Base-by-base conservation (phyloP, 2,113 vertebrate genomes). In the Prolemur simus region DNA sequence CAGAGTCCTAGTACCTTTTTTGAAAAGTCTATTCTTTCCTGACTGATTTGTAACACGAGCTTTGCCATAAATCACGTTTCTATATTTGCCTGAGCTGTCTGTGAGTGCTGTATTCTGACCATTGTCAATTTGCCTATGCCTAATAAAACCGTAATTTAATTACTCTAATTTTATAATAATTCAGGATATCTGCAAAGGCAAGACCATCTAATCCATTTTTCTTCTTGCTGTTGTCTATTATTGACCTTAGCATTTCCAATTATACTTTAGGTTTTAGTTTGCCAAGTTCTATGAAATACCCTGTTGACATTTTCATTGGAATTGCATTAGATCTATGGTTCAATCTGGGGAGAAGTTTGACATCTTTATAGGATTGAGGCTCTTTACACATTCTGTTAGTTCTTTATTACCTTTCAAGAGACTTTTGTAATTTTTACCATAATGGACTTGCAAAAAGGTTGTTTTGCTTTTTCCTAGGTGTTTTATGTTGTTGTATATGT, bases 221-320 rank as follows among this genome's bases (percentile, higher is more conserved):
- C 49, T 89, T 84, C 45, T 81, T 69, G 58, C 54, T 80, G 64
- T 89, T 82, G 60, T 92, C 63, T 69, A 34, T 84, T 94, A 95
- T 81, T 95, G 92, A 95, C 89, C 69, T 97, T 73, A 87, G n/a
- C 37, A 66, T 23, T 96, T 97, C 47, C 87, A 92, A 80, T 85
- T 97, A 71, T 39, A 76, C 64, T 89, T 94, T 47, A 56, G 52
- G 27, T 78, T 81, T 93, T 37, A 93, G 34, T 39, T 89, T 92
- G 80, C 94, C 89, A 92, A 56, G 52, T 80, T 92, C 87, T 81
- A 37, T 92, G 92, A 96, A 97, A 93, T 68, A 58, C 21, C 32
- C 47, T 89, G 52, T 71, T 94, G 89, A 56, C 87, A 68, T 97
- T 96, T 96, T 93, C 95, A 81, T 8, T 87, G 92, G 18, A 80